phyloP scores from a whole-genome alignment of 37 sponge, comb jelly and placozoan species.

The Diacarnus erythraeanus region DNA sequence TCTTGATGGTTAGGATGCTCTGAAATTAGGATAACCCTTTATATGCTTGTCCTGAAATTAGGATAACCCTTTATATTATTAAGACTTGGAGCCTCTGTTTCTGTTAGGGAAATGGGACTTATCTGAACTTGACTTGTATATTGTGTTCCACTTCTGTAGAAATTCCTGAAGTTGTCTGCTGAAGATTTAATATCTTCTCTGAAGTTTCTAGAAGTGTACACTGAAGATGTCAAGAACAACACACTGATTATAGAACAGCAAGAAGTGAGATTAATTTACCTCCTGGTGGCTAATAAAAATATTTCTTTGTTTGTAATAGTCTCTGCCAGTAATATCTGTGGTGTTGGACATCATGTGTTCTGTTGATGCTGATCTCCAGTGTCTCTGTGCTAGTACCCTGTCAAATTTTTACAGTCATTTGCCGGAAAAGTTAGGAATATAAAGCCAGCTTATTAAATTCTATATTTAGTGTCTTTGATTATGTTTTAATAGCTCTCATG shows the following conservation, averaged over 20 bases:
- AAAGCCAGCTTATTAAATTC: neutral
- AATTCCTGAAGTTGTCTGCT: too few relatives aligned
- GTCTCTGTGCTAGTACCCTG: constrained; percentile 23
- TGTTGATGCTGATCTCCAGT: constrained; percentile 8
- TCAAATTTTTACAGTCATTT: constrained; percentile 3
- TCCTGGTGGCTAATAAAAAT: neutral
- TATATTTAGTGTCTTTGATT: neutral
- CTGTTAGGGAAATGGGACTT: too few relatives aligned
- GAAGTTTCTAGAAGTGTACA: neutral
- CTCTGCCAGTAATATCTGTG: neutral
- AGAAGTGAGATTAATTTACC: neutral
- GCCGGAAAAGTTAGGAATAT: neutral
- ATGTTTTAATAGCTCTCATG: neutral
- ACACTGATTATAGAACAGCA: neutral
- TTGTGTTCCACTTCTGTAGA: too few relatives aligned
- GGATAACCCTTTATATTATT: too few relatives aligned
- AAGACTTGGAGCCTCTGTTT: too few relatives aligned
- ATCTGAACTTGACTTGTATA: neutral
- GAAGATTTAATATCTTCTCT: neutral
- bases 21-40: too few relatives aligned
- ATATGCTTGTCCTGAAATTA: too few relatives aligned
- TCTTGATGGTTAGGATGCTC: constrained; percentile 17
- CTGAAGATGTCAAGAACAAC: neutral
- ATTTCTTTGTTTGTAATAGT: neutral
- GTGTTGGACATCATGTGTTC: constrained; percentile 8